phyloP scores from a whole-genome alignment of 2,797 vertebrate species.

The Chromis chromis region DNA sequence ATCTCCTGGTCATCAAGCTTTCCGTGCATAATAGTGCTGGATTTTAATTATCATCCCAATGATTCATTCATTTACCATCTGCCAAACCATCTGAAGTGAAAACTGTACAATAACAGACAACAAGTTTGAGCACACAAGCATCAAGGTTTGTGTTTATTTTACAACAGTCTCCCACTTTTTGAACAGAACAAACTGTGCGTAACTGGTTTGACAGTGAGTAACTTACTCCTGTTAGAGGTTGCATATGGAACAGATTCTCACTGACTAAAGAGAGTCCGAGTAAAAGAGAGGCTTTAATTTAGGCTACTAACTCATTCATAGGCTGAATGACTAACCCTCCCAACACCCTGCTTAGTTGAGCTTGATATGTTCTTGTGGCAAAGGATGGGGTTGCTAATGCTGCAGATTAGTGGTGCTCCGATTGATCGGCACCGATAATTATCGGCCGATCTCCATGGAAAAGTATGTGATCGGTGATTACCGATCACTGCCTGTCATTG shows the following conservation, averaged over 20 bases:
- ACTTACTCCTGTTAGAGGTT: no score
- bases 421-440: no score
- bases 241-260: no score
- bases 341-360: neutral
- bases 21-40: neutral
- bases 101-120: neutral
- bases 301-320: no score
- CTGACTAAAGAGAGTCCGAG: neutral
- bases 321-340: neutral
- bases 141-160: neutral
- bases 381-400: neutral
- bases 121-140: neutral
- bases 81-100: no score
- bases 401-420: no score
- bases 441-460: no score
- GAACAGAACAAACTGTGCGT: neutral
- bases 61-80: neutral
- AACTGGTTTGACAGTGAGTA: no score
- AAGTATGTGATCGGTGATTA: no score
- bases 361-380: neutral
- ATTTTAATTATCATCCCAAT: neutral
- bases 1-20: neutral
- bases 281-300: neutral
- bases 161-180: neutral
- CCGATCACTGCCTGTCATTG: no score